Conservation (phyloP, 1,140 invertebrate genomes). For the Archivesica marissinica region DNA sequence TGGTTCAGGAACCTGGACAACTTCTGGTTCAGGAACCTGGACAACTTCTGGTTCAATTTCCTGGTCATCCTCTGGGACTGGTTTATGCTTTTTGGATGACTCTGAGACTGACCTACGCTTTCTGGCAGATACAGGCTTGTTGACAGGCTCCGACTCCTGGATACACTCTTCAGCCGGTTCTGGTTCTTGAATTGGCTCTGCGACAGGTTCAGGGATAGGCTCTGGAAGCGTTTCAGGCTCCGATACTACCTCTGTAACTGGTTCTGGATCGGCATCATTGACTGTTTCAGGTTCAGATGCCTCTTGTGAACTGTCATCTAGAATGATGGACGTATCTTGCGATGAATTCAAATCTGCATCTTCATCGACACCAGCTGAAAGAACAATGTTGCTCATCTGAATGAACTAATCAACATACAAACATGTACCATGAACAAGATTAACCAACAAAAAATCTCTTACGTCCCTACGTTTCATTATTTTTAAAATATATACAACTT, state of each 20-base stretch:
- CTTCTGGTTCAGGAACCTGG: conserved; percentile 11
- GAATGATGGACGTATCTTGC: conserved; percentile 22
- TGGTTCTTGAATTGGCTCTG: conserved; percentile 71
- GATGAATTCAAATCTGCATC: conserved; percentile 63
- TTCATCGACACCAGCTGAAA: conserved; percentile 30
- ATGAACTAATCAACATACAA: no score
- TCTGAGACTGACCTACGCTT: no score
- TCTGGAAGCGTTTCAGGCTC: not conserved
- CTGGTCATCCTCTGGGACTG: conserved; percentile 29
- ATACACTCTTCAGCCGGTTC: conserved; percentile 75
- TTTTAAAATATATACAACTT: no score
- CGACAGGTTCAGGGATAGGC: conserved; percentile 25
- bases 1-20: conserved; percentile 58
- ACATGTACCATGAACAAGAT: no score
- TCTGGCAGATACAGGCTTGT: no score
- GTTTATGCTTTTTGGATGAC: no score
- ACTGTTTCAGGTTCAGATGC: conserved; percentile 52
- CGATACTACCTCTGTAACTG: not conserved
- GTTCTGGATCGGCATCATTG: conserved; percentile 14
- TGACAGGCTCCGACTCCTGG: conserved; percentile 63
- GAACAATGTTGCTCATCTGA: no score
- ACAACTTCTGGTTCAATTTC: no score
- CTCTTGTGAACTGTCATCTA: conserved; percentile 68
- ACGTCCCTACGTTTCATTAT: no score
- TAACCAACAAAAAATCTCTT: no score